phyloP scores from a whole-genome alignment of 1,140 invertebrate genomes.

The Drosophila pallidifrons region DNA sequence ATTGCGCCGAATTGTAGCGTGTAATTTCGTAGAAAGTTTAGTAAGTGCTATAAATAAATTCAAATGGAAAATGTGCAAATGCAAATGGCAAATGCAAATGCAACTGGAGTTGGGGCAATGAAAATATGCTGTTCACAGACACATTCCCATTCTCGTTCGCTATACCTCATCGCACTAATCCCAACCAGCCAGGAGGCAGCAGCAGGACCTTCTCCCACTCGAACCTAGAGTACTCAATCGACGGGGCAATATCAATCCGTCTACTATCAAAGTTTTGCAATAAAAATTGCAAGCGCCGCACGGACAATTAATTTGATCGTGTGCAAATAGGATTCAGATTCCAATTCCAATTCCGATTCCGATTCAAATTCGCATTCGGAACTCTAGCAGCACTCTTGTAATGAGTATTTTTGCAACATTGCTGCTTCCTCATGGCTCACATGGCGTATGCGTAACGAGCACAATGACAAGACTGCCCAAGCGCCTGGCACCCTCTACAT shows the following conservation, averaged over 20 bases:
- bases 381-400: constrained; percentile 7
- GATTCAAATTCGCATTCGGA: not conserved
- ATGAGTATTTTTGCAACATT: not conserved
- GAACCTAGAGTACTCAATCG: not conserved
- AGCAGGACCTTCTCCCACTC: not conserved
- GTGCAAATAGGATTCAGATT: constrained; percentile 3
- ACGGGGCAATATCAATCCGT: constrained; percentile 2
- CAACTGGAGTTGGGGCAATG: constrained; percentile 11
- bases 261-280: constrained; percentile 63
- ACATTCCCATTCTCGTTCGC: not conserved
- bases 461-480: constrained; percentile 13
- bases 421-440: not conserved
- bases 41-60: constrained; percentile 65
- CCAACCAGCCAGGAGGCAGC: not conserved
- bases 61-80: constrained; percentile 37
- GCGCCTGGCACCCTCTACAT: not conserved
- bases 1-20: constrained; percentile 57
- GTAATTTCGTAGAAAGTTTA: constrained; percentile 64
- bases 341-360: no score
- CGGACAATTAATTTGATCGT: constrained; percentile 40
- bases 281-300: constrained; percentile 46
- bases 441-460: constrained; percentile 35
- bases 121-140: constrained; percentile 4
- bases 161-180: constrained; percentile 35
- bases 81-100: constrained; percentile 26